Evolutionary conservation across 2,797 vertebrate species (phyloP), one percentile per base, ranked within the genome.

Genomic region (Cirrhinus mrigala): DNA sequence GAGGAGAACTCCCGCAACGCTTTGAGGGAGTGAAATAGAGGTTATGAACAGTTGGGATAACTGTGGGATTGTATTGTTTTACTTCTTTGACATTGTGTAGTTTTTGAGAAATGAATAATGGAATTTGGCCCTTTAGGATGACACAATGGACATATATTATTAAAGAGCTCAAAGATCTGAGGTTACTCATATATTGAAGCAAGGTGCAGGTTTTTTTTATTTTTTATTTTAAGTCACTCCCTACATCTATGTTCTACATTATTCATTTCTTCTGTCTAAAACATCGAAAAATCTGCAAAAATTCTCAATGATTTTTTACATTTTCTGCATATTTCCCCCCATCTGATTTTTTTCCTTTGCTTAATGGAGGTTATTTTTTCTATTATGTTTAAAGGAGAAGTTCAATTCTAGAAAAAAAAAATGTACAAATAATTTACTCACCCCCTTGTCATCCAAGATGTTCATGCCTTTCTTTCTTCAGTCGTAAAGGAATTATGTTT

Each of bases 1-100:
- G 64, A 58, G 18, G 7, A 46, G 52, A 70, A 78, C 62, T 46
- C 64, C 50, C 24, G 4, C 50, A 58, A 78, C 33, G 40, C 50
- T 58, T 84, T 68, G 24, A 70, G n/a, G 37, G n/a, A 70, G 52
- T 58, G 37, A 73, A 73, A 71, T 46, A 9, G 37, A 82, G 16
- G n/a, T 60, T 73, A 71, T 27, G n/a, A 60, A 24, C 74, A 29
- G 33, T 52, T 76, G 24, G 37, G 16, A 52, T 27, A 58, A 73
- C 3, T 46, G 37, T 54, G 44, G 29, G 10, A 12, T 66, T 62
- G 12, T 24, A 60, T n/a, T 22, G 5, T 40, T 75, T 76, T 14
- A 44, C 33, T 54, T 33, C 14, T 24, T 40, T 27, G 46, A 27
- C 27, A 54, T 74, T 75, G 16, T 64, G 46, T 52, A 22, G 56